phyloP scores from a whole-genome alignment of 2,797 vertebrate species.

The Podarcis siculus region DNA sequence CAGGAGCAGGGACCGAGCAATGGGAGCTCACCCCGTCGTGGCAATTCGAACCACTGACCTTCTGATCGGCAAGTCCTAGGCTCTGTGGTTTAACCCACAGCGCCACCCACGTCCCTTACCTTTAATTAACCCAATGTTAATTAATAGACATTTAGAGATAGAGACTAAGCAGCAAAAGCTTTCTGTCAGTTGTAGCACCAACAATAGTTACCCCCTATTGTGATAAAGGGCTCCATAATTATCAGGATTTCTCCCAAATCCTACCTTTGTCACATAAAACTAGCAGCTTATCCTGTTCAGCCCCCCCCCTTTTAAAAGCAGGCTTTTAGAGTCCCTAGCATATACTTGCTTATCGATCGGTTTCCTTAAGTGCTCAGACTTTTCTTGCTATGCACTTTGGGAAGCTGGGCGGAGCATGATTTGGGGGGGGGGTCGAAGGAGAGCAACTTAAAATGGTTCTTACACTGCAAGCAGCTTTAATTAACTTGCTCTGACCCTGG shows the following conservation, averaged over 20 bases:
- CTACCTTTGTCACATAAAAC: neutral
- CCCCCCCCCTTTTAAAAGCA: neutral
- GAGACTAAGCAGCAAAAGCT: neutral
- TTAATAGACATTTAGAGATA: neutral
- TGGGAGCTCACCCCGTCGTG: no score
- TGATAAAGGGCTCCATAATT: neutral
- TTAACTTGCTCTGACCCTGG: neutral
- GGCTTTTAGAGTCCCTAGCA: conserved; percentile 6
- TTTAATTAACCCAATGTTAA: conserved; percentile 7
- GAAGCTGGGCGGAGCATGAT: neutral
- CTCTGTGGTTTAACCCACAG: no score
- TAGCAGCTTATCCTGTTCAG: neutral
- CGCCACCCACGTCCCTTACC: no score
- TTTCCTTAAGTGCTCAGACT: neutral
- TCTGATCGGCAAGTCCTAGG: no score
- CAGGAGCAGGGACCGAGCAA: no score
- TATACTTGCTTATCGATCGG: conserved; percentile 13
- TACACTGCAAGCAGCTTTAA: neutral
- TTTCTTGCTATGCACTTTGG: neutral
- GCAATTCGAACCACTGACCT: no score
- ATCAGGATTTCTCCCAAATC: neutral
- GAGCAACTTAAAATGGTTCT: neutral
- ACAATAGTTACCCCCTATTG: neutral
- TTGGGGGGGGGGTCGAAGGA: neutral
- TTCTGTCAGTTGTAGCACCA: neutral